Conservation (phyloP, 2,113 vertebrate genomes). For the Rallus limicola region DNA sequence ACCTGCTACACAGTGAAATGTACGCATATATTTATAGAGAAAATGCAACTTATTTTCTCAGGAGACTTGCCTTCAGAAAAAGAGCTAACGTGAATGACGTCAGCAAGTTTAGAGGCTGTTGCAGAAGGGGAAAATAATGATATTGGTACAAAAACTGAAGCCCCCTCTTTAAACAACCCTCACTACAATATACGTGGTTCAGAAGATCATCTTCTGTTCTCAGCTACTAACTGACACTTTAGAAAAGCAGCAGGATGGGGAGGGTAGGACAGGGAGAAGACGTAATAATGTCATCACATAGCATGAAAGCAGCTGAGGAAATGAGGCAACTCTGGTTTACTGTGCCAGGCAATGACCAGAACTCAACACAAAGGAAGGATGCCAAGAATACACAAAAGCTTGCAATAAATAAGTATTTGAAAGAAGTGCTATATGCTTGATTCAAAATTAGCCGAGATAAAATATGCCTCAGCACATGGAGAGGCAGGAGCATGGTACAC, state of each 20-base stretch:
- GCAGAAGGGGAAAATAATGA: not conserved
- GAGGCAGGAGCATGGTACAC: not conserved
- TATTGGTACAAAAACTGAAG: not conserved
- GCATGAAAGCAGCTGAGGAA: conserved; percentile 14
- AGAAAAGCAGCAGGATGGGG: not conserved
- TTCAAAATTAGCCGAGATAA: not conserved
- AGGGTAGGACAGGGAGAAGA: not conserved
- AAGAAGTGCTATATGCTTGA: not conserved
- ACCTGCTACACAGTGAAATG: not conserved
- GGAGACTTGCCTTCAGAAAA: not conserved
- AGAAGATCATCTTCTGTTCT: conserved; percentile 29
- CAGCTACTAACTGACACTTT: not conserved
- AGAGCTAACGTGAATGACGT: not conserved
- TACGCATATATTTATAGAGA: not conserved
- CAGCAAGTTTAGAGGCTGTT: not conserved
- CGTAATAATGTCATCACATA: not conserved
- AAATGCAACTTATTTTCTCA: not conserved
- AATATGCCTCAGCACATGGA: not conserved
- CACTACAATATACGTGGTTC: not conserved
- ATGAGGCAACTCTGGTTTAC: conserved; percentile 23
- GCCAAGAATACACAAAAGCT: not conserved
- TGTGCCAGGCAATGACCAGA: not conserved
- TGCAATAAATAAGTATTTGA: conserved; percentile 30
- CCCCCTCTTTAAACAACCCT: not conserved
- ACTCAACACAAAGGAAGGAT: conserved; percentile 50